Evolutionary conservation across 2,113 vertebrate species (phyloP).

Genomic region (Chinchilla lanigera): DNA sequence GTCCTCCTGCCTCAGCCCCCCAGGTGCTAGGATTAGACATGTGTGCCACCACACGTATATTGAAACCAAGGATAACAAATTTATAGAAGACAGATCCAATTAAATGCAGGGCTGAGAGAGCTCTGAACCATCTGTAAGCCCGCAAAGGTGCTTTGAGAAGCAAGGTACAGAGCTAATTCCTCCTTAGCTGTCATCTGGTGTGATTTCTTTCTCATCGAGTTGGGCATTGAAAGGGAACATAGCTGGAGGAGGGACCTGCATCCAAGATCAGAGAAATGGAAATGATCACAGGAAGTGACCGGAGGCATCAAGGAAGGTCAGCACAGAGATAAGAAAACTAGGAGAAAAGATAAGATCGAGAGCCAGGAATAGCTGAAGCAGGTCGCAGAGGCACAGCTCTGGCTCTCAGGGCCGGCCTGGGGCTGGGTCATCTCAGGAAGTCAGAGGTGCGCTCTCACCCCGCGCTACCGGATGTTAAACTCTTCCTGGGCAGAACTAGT

Average conservation of each 20-base stretch:
- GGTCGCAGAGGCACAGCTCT: not conserved
- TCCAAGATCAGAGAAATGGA: not conserved
- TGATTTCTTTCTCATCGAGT: not conserved
- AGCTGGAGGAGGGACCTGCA: not conserved
- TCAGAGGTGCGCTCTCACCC: fast-evolving
- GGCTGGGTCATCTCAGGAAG: not conserved
- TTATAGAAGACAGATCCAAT: not conserved
- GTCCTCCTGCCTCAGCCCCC: not conserved
- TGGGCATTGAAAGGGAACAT: not conserved
- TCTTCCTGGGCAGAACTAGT: not conserved
- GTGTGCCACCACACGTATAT: not conserved
- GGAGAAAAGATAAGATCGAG: not conserved
- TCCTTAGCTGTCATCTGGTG: not conserved
- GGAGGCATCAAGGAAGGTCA: not conserved
- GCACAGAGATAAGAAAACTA: not conserved
- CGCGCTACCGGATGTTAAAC: not conserved
- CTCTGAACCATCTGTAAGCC: not conserved
- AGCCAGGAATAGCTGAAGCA: not conserved
- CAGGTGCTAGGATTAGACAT: not conserved
- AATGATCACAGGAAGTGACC: not conserved
- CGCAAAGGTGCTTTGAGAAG: not conserved
- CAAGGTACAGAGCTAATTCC: not conserved
- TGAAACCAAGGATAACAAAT: not conserved
- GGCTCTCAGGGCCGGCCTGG: not conserved
- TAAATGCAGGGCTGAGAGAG: not conserved